Evolutionary conservation across 2,797 vertebrate species (phyloP).

Genomic region (Pangasius djambal): DNA sequence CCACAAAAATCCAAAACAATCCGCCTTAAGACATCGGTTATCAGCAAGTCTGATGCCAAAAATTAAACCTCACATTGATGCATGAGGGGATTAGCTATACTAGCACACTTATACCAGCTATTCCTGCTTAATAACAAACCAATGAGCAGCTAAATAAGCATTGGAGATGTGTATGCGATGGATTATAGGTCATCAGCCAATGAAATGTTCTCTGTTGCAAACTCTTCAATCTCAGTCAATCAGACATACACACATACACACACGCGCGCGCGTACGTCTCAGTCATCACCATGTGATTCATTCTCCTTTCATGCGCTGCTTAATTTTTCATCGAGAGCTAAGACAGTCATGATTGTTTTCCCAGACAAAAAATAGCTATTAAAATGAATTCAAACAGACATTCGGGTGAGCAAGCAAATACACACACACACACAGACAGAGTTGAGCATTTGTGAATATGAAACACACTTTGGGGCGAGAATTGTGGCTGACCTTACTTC

Average conservation of each 20-base stretch:
- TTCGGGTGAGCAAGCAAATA: constrained; percentile 8
- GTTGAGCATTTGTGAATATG: constrained; percentile 23
- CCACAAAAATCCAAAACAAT: background rate
- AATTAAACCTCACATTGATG: background rate
- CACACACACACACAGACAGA: constrained; percentile 27
- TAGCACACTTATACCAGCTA: background rate
- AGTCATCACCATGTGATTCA: constrained; percentile 21
- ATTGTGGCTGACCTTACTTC: constrained; percentile 2
- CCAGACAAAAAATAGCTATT: constrained; percentile 32
- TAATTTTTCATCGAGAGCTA: constrained; percentile 33
- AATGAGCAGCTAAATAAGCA: background rate
- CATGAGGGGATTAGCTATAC: background rate
- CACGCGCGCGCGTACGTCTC: constrained; percentile 18
- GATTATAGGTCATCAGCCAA: background rate
- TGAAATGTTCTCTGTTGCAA: background rate
- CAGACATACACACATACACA: constrained; percentile 11
- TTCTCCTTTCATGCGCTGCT: constrained; percentile 34
- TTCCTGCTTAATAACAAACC: background rate
- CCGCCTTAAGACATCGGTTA: background rate
- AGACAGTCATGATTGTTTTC: constrained; percentile 36
- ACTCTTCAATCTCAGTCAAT: background rate
- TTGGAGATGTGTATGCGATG: no score
- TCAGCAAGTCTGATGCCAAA: background rate
- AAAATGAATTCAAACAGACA: constrained; percentile 33
- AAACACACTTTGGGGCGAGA: constrained; percentile 25